These are phyloP conservation scores for Zelostemma sp. DNA, from an alignment of 1,140 invertebrate species.

Conservation along the genomic window DNA sequence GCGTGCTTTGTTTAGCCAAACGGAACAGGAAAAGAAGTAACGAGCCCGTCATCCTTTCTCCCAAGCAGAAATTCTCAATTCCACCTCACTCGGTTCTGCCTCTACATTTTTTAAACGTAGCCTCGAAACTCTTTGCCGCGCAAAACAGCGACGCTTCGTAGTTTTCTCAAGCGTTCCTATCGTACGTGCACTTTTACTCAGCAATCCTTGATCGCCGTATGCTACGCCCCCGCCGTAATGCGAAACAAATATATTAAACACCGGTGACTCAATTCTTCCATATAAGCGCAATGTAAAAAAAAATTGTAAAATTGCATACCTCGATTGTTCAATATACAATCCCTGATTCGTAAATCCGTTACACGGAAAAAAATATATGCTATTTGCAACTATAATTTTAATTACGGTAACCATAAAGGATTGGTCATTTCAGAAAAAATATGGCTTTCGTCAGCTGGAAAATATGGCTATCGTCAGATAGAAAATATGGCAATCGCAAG, in stretches of 20 bases:
- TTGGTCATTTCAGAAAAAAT: too few species aligned
- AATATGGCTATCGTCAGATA: too few species aligned
- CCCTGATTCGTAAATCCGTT: too few species aligned
- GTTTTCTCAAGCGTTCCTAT: constrained; percentile 33
- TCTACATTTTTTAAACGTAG: constrained; percentile 1
- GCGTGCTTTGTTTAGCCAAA: constrained; percentile 2
- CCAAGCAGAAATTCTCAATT: constrained; percentile 2
- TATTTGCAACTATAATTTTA: too few species aligned
- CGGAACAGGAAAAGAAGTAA: neutral
- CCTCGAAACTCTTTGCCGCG: constrained; percentile 8
- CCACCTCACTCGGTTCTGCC: neutral
- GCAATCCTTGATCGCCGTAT: constrained; percentile 25
- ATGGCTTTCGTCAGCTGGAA: too few species aligned
- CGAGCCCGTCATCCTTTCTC: neutral
- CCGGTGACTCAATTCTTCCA: neutral
- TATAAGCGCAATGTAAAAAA: too few species aligned
- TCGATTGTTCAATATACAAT: too few species aligned
- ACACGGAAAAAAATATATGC: too few species aligned
- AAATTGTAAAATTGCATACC: too few species aligned
- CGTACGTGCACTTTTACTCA: constrained; percentile 21
- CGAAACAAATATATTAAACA: neutral
- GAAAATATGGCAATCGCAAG: too few species aligned
- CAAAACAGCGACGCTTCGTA: constrained; percentile 30
- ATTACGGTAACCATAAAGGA: too few species aligned
- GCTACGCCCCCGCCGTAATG: neutral